Percentiles rank a stretch among this genome's conserved stretches.
phyloP scores from a whole-genome alignment of 2,888 invertebrate genomes.

The Eubasilissa splendida region DNA sequence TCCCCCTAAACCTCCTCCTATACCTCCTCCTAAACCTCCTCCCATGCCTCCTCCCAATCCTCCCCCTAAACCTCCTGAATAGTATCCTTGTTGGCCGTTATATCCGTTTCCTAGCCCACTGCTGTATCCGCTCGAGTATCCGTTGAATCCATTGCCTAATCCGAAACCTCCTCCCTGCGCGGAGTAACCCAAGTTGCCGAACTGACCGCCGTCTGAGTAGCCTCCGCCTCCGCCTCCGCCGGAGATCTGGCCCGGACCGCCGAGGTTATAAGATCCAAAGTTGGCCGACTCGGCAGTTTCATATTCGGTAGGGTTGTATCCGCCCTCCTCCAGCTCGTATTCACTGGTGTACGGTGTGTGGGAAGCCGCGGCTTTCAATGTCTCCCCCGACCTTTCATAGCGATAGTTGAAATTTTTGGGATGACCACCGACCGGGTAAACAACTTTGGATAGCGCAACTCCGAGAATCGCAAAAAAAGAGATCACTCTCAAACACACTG shows the following conservation, averaged over 20 bases:
- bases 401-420: conserved; percentile 63
- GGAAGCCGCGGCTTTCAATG: conserved; percentile 64
- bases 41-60: conserved; percentile 44
- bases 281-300: conserved; percentile 60
- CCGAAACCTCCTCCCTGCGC: conserved; percentile 63
- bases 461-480: conserved; percentile 48
- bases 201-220: conserved; percentile 44
- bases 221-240: conserved; percentile 55
- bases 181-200: conserved; percentile 58
- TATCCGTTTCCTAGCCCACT: neutral
- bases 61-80: neutral
- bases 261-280: conserved; percentile 60
- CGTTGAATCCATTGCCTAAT: conserved; percentile 60
- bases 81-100: no score
- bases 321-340: conserved; percentile 75
- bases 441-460: conserved; percentile 18
- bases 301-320: conserved; percentile 68
- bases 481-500: conserved; percentile 46
- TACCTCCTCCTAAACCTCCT: conserved; percentile 59
- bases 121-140: conserved; percentile 51
- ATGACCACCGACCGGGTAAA: conserved; percentile 3
- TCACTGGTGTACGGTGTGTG: conserved; percentile 66
- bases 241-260: conserved; percentile 56
- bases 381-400: conserved; percentile 63
- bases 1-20: conserved; percentile 60